Base-by-base conservation (phyloP, 2,888 invertebrate genomes). In the Elmis aenea region DNA sequence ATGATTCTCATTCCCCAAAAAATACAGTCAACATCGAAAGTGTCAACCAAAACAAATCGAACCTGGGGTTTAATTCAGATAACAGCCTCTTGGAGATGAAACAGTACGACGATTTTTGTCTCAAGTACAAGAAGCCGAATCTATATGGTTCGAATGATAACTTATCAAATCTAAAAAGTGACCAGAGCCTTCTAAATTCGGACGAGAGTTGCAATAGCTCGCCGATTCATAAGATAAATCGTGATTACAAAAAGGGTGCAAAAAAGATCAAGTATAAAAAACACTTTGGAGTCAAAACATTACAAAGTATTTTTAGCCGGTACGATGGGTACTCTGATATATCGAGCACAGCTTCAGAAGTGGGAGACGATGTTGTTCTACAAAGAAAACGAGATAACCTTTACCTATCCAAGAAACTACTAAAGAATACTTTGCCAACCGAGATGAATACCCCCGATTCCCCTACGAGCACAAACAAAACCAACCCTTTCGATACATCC, bases 201-300 rank as follows among this genome's bases (percentile, higher is more conserved):
- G 5, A 11, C 5, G 63, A 62, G 9, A 66, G 66, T 43, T 63
- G 65, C 43, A 72, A 64, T 41, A 75, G 75, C 50, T 76, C 76
- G 45, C 77, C 77, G 5, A 68, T 76, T 32, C 76, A 75, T 61
- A 67, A 71, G 51, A 59, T 67, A 1, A 68, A 70, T 29, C 57
- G 63, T 13, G 66, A 63, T 32, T 64, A 64, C 39, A 67, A 67
- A 37, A 73, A 73, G 61, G 69, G 70, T 48, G 70, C 73, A 24
- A 67, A 59, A 48, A 52, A 59, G 68, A 70, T 69, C 68, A 50
- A 60, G 43, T 48, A 60, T 67, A 65, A 75, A 67, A 64, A 62
- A 44, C 59, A 68, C 23, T 70, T 73, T 65, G 73, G 71, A 57
- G 76, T 77, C 57, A 72, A 68, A 52, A 65, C 68, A 3, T 47